Conservation (phyloP, 2,797 vertebrate species). For the Helicolenus hilgendorfi region DNA sequence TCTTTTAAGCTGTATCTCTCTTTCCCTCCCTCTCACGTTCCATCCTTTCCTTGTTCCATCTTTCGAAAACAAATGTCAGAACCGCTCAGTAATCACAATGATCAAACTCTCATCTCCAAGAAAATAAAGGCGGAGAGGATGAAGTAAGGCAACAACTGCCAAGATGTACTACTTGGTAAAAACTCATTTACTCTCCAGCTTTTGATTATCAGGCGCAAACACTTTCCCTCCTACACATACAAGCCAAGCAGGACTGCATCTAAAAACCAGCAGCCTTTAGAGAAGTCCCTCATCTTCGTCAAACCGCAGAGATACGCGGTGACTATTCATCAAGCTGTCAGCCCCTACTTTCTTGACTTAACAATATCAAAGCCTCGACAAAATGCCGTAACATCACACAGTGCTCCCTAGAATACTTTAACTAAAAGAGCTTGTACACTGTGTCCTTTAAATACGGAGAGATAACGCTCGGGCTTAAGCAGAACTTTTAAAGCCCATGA, state of each 20-base stretch:
- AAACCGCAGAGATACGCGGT: slow-evolving; percentile 8
- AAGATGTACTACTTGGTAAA: slow-evolving; percentile 9
- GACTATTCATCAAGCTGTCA: slow-evolving; percentile 55
- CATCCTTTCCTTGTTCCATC: background rate
- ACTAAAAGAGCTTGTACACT: background rate
- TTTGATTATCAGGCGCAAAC: slow-evolving; percentile 27
- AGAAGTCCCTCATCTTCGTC: slow-evolving; percentile 10
- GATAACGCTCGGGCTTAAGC: slow-evolving; percentile 41
- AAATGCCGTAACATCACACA: slow-evolving; percentile 16
- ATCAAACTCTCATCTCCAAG: slow-evolving; percentile 19
- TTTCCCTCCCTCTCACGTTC: background rate
- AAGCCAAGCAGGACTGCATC: background rate
- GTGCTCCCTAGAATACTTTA: slow-evolving; percentile 10
- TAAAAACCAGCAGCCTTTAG: slow-evolving; percentile 9
- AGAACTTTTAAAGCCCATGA: slow-evolving; percentile 33
- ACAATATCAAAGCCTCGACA: slow-evolving; percentile 27
- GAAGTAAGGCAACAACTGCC: slow-evolving; percentile 1
- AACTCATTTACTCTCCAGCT: slow-evolving; percentile 37
- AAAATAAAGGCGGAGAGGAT: slow-evolving; percentile 5
- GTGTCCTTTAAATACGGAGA: slow-evolving; percentile 8
- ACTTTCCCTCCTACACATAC: slow-evolving; percentile 25
- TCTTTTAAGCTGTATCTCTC: background rate
- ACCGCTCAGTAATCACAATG: slow-evolving; percentile 29
- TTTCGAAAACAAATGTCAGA: slow-evolving; percentile 3
- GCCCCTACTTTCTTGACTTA: background rate